Conservation (phyloP, 2,888 invertebrate species). For the Acrocyrtus sp. region DNA sequence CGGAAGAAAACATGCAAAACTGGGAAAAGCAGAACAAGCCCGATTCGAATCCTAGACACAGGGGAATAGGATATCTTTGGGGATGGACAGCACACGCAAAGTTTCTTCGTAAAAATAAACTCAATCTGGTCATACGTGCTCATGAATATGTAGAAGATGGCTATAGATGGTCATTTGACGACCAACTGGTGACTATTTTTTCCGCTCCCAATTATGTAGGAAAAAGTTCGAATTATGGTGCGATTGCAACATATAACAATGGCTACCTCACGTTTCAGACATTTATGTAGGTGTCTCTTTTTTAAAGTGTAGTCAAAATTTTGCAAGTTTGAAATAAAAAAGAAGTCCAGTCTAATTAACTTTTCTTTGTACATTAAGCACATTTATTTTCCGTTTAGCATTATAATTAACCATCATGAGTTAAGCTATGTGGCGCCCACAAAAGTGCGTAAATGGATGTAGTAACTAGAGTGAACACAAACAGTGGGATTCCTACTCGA, state of each 20-base stretch:
- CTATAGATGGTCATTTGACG: conserved; percentile 26
- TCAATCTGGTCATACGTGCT: conserved; percentile 33
- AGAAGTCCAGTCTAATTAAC: no score
- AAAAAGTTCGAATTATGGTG: conserved; percentile 8
- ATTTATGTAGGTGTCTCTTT: conserved; percentile 6
- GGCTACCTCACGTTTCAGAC: conserved; percentile 11
- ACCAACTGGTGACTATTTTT: conserved; percentile 32
- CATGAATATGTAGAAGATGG: conserved; percentile 32
- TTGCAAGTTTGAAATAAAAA: background rate
- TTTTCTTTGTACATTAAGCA: background rate
- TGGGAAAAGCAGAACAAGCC: conserved; percentile 44
- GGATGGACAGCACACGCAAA: conserved; percentile 17
- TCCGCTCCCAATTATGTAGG: conserved; percentile 43
- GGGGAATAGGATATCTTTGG: conserved; percentile 47
- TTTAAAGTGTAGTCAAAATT: no score
- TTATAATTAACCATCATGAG: no score
- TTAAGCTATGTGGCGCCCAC: conserved; percentile 11
- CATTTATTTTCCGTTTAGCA: no score
- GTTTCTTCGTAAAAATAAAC: conserved; percentile 30
- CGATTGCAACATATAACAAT: conserved; percentile 26
- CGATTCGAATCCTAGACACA: conserved; percentile 33
- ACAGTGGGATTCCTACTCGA: conserved; percentile 8
- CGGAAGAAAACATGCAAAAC: conserved; percentile 20
- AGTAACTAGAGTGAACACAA: background rate
- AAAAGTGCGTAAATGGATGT: conserved; percentile 13